Evolutionary conservation across 2,113 vertebrate genomes (phyloP).

Genomic region (Speoplatyrhinus poulsoni): DNA sequence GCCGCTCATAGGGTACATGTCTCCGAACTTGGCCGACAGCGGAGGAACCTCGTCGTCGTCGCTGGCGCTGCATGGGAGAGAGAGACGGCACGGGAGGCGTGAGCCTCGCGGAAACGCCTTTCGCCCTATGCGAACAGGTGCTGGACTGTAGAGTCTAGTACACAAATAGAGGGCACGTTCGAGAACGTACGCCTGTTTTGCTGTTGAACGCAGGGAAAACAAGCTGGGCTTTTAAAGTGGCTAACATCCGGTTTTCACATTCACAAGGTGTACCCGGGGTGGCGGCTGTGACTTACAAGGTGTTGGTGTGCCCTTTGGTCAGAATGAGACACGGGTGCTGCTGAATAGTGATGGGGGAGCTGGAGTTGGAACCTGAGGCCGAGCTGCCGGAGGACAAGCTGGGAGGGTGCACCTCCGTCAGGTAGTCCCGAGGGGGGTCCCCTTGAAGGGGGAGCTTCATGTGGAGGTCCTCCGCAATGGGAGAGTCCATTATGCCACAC

Average conservation of each 20-base stretch:
- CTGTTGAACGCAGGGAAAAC: too few relatives aligned
- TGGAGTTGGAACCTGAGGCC: slow-evolving; percentile 91
- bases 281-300: slow-evolving; percentile 82
- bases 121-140: not conserved
- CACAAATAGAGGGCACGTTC: too few relatives aligned
- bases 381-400: slow-evolving; percentile 96
- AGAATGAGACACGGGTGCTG: slow-evolving; percentile 88
- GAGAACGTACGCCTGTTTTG: too few relatives aligned
- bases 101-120: not conserved
- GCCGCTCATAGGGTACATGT: slow-evolving; percentile 87
- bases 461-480: slow-evolving; percentile 88
- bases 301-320: slow-evolving; percentile 77
- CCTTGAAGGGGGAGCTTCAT: slow-evolving; percentile 87
- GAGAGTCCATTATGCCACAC: slow-evolving; percentile 96
- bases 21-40: slow-evolving; percentile 86
- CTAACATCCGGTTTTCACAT: too few relatives aligned
- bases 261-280: not conserved
- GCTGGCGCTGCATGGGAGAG: slow-evolving; percentile 65
- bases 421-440: slow-evolving; percentile 85
- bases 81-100: not conserved
- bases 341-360: slow-evolving; percentile 90
- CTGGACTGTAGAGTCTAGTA: too few relatives aligned
- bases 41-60: slow-evolving; percentile 89
- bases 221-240: too few relatives aligned
- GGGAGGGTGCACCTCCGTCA: slow-evolving; percentile 88